These are phyloP conservation scores for Brachionus manjavacas DNA, from an alignment of 1,140 invertebrate genomes.

Conservation along the genomic window DNA sequence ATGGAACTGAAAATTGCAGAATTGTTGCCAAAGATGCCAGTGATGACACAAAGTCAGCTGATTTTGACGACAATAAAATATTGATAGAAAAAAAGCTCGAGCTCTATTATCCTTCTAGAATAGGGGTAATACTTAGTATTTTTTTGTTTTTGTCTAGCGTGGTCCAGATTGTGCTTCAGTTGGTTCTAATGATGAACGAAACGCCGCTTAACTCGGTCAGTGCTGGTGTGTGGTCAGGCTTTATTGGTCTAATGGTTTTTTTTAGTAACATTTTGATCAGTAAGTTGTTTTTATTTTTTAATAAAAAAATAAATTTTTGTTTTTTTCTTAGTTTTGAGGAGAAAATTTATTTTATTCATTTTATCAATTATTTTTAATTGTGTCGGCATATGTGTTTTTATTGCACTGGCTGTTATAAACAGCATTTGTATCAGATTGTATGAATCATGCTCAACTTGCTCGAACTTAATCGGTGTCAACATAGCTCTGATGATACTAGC, in stretches of 20 bases:
- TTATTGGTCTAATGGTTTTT: neutral
- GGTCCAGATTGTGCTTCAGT: neutral
- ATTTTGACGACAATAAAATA: neutral
- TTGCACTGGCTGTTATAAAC: constrained; percentile 19
- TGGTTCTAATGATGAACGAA: neutral
- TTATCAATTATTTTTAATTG: neutral
- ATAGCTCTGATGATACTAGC: neutral
- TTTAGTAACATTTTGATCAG: neutral
- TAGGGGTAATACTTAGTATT: neutral
- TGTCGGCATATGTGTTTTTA: constrained; percentile 1
- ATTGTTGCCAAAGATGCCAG: neutral
- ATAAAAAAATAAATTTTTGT: neutral
- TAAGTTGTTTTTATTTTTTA: neutral
- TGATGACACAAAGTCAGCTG: neutral
- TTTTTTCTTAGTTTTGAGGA: neutral
- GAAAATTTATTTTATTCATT: neutral
- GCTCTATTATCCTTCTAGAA: neutral
- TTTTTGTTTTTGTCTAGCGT: neutral
- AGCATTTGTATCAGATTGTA: neutral
- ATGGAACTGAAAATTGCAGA: neutral
- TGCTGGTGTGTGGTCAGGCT: constrained; percentile 10
- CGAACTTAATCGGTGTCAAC: neutral
- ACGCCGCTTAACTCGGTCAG: neutral
- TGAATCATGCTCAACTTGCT: neutral
- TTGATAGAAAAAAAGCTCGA: neutral